Evolutionary conservation across 1,140 invertebrate genomes (phyloP), one percentile per base, ranked within the genome.

Genomic region (Orchesella cincta): DNA sequence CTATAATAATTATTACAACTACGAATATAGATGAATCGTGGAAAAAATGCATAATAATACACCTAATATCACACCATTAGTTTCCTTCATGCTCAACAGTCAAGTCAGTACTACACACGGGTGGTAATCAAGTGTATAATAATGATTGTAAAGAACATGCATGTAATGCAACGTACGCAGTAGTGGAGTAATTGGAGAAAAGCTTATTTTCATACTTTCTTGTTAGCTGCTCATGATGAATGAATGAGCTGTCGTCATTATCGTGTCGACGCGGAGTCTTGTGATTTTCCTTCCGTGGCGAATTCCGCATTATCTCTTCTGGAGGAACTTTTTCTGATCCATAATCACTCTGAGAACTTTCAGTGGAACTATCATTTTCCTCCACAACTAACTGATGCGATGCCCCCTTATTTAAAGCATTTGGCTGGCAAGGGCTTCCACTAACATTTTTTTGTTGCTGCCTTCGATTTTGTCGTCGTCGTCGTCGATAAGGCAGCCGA

Each of bases 141-240:
- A n/a, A n/a, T n/a, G n/a, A n/a, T n/a, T n/a, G n/a, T n/a, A n/a
- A n/a, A n/a, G n/a, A n/a, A n/a, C n/a, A n/a, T n/a, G n/a, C n/a
- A n/a, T n/a, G n/a, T n/a, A n/a, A n/a, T n/a, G n/a, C n/a, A n/a
- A n/a, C n/a, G n/a, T n/a, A n/a, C n/a, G n/a, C n/a, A n/a, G n/a
- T n/a, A n/a, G n/a, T n/a, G n/a, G n/a, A n/a, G n/a, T n/a, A n/a
- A n/a, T n/a, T n/a, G n/a, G n/a, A n/a, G n/a, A n/a, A n/a, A n/a
- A n/a, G n/a, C n/a, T n/a, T n/a, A n/a, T n/a, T 67, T 31, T 5
- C 62, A 67, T 67, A 67, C 62, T 67, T 67, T 67, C 62, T 29
- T 31, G 62, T 67, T n/a, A 67, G 8, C 62, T 67, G 62, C 29
- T 67, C 62, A 5, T 67, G 62, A 3, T 67, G 26, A 29, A 31